Evolutionary conservation across 2,113 vertebrate genomes (phyloP).

Genomic region (Gorilla gorilla): DNA sequence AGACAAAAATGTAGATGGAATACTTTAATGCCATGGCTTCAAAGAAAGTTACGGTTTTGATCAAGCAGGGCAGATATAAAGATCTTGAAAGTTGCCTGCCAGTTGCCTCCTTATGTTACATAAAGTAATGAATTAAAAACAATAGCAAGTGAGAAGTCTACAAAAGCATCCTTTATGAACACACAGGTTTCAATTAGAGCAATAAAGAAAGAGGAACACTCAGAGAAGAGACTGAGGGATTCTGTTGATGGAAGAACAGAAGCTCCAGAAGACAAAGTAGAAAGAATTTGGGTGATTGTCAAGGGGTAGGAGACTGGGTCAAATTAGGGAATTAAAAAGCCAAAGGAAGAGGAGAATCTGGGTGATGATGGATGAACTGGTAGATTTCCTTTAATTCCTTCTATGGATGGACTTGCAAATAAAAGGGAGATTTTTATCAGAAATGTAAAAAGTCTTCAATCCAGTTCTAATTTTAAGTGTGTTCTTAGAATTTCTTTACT

Average conservation of each 20-base stretch:
- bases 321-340: neutral
- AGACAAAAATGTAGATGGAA: neutral
- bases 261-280: neutral
- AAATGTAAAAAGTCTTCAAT: conserved; percentile 22
- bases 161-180: neutral
- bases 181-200: neutral
- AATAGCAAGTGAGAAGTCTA: neutral
- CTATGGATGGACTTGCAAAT: neutral
- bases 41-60: neutral
- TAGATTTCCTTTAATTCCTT: neutral
- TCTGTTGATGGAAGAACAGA: neutral
- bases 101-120: neutral
- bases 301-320: neutral
- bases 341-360: neutral
- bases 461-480: neutral
- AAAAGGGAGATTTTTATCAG: conserved; percentile 10
- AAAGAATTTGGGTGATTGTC: neutral
- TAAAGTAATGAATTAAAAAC: conserved; percentile 28
- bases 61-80: neutral
- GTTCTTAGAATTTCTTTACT: conserved; percentile 26
- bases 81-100: neutral
- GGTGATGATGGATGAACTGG: neutral
- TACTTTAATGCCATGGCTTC: neutral
- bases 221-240: neutral
- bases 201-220: conserved; percentile 24